Percentiles rank a stretch among this genome's conserved stretches.
These are phyloP conservation scores for Dermolepida albohirtum DNA, from an alignment of 2,888 invertebrate genomes.

Conservation along the genomic window DNA sequence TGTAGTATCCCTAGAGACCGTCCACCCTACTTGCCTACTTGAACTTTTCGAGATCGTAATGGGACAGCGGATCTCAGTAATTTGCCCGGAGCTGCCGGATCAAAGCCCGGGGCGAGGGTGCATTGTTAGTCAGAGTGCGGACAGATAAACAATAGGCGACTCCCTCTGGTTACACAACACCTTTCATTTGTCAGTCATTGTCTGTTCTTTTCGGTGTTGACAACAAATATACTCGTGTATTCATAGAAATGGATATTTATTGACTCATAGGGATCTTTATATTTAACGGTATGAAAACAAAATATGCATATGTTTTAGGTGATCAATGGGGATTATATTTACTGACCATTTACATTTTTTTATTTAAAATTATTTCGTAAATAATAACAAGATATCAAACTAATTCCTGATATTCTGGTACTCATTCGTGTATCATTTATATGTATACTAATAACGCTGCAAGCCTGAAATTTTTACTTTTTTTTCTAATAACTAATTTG, in stretches of 20 bases:
- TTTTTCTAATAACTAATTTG: too few relatives aligned
- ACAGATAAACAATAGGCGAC: constrained; percentile 57
- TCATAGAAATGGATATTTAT: constrained; percentile 16
- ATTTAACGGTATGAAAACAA: too few relatives aligned
- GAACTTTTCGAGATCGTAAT: constrained; percentile 49
- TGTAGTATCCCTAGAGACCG: constrained; percentile 45
- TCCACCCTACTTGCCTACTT: constrained; percentile 42
- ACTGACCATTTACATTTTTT: too few relatives aligned
- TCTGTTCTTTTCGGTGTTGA: constrained; percentile 41
- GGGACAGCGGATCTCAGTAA: constrained; percentile 50
- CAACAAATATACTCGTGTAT: constrained; percentile 11
- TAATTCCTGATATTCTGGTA: too few relatives aligned
- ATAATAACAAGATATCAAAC: too few relatives aligned
- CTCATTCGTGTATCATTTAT: too few relatives aligned
- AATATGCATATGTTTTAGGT: too few relatives aligned
- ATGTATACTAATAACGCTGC: too few relatives aligned
- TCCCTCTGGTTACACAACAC: constrained; percentile 58
- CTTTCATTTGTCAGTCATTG: constrained; percentile 58
- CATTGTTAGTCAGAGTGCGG: constrained; percentile 53
- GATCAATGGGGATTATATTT: too few relatives aligned
- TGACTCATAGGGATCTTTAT: not conserved
- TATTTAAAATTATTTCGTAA: too few relatives aligned
- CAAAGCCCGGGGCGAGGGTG: constrained; percentile 45
- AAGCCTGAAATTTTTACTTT: too few relatives aligned
- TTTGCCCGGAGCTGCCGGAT: constrained; percentile 49